These are phyloP conservation scores for Struthidea cinerea DNA, from an alignment of 2,113 vertebrate genomes.

Conservation along the genomic window DNA sequence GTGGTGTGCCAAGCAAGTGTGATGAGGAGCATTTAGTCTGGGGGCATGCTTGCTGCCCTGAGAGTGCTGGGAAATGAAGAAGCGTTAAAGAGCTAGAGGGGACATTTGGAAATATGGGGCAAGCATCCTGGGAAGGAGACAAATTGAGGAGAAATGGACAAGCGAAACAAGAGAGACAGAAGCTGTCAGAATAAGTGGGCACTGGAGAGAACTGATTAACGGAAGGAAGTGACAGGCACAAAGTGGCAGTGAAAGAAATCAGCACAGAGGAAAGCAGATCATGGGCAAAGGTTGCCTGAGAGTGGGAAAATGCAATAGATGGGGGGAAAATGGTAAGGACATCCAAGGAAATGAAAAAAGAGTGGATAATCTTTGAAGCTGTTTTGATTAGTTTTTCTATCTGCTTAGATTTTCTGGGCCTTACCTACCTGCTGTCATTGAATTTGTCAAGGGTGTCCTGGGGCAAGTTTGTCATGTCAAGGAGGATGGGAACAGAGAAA, in stretches of 20 bases:
- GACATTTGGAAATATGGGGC: background rate
- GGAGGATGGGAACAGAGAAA: background rate
- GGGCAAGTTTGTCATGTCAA: background rate
- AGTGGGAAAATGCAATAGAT: background rate
- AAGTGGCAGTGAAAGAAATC: slow-evolving; percentile 34
- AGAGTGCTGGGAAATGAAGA: background rate
- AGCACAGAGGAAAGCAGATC: background rate
- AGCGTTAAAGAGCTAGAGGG: background rate
- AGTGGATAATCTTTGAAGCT: background rate
- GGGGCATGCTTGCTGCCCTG: background rate
- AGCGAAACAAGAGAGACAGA: background rate
- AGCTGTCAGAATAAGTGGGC: background rate
- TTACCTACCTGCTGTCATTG: background rate
- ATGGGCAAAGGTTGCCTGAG: background rate
- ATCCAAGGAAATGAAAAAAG: background rate
- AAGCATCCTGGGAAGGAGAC: background rate
- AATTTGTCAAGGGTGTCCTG: background rate
- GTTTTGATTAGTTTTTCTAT: background rate
- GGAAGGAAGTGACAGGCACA: slow-evolving; percentile 6
- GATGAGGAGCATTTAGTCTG: background rate
- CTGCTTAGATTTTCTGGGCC: background rate
- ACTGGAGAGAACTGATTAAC: background rate
- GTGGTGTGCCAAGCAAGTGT: background rate
- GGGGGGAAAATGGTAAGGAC: background rate
- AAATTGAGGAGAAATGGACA: background rate